A percentile compares a stretch with the other conserved stretches of the same genome.
phyloP scores from a whole-genome alignment of 2,888 invertebrate species.

The Ophion ventricosus region DNA sequence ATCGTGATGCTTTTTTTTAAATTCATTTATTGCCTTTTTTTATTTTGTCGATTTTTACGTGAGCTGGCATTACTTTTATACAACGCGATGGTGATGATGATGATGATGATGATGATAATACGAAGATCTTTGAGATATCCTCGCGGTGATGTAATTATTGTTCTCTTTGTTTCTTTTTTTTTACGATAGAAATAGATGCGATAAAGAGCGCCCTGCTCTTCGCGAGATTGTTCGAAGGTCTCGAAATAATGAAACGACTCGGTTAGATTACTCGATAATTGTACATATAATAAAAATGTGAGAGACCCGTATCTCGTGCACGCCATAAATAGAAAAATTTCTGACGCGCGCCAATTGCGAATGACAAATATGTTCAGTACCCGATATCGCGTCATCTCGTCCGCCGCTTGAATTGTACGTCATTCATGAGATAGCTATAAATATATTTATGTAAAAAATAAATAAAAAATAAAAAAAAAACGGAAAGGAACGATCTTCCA shows the following conservation, averaged over 20 bases:
- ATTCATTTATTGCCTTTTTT: neutral
- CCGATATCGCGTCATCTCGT: constrained; percentile 43
- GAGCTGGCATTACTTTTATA: constrained; percentile 13
- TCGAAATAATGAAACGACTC: constrained; percentile 23
- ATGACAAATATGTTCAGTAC: constrained; percentile 34
- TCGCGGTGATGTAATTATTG: constrained; percentile 60
- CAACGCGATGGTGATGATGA: constrained; percentile 9
- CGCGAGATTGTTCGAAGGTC: constrained; percentile 5
- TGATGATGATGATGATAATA: constrained; percentile 9
- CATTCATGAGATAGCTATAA: constrained; percentile 49
- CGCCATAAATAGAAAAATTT: constrained; percentile 34
- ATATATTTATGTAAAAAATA: constrained; percentile 63
- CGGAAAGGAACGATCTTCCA: constrained; percentile 6
- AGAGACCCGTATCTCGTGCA: constrained; percentile 6
- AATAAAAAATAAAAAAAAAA: too few species aligned
- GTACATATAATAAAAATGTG: constrained; percentile 39
- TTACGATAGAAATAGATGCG: constrained; percentile 13
- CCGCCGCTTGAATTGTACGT: constrained; percentile 53
- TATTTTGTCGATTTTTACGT: constrained; percentile 11
- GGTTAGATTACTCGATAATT: constrained; percentile 37
- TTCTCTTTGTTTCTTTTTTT: constrained; percentile 37
- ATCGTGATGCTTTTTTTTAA: constrained; percentile 4
- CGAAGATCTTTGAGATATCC: neutral
- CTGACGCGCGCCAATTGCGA: constrained; percentile 5
- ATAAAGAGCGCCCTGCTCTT: constrained; percentile 4